Conservation (phyloP, 2,797 vertebrate genomes). For the Melanogrammus aeglefinus region DNA sequence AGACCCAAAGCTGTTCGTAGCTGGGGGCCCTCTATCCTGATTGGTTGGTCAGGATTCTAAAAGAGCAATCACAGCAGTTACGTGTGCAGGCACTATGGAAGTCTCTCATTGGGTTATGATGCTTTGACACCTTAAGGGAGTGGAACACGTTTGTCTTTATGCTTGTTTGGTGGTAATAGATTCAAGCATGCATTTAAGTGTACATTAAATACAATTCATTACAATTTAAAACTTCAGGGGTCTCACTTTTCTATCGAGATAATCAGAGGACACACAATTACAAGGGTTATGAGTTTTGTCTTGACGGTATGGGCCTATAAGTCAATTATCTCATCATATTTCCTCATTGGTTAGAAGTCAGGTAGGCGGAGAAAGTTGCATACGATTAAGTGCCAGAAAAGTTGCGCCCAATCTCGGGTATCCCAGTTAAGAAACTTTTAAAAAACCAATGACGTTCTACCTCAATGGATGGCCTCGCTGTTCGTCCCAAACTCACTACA, state of each 20-base stretch:
- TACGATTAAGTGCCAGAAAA: neutral
- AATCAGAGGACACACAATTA: slow-evolving; percentile 1
- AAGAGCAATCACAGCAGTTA: slow-evolving; percentile 50
- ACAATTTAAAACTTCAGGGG: neutral
- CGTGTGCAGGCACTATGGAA: slow-evolving; percentile 1
- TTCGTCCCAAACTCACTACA: slow-evolving; percentile 37
- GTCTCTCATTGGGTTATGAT: slow-evolving; percentile 12
- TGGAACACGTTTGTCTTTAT: neutral
- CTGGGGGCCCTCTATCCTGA: slow-evolving; percentile 66
- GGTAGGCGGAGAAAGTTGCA: neutral
- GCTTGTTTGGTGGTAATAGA: neutral
- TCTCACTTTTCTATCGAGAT: neutral
- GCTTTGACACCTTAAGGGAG: neutral
- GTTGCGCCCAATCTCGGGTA: neutral
- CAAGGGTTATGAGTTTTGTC: neutral
- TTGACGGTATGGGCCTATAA: neutral
- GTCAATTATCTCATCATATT: neutral
- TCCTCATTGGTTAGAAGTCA: neutral
- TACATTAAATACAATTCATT: slow-evolving; percentile 6
- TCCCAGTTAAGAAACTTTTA: neutral
- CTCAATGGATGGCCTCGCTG: slow-evolving; percentile 24
- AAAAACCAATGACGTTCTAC: slow-evolving; percentile 25
- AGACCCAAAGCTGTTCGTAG: neutral
- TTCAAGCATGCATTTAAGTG: neutral
- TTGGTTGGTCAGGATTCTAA: slow-evolving; percentile 71